A percentile compares a stretch with the other conserved stretches of the same genome.
Evolutionary conservation across 2,113 vertebrate genomes (phyloP).

Genomic region (Puntigrus tetrazona): DNA sequence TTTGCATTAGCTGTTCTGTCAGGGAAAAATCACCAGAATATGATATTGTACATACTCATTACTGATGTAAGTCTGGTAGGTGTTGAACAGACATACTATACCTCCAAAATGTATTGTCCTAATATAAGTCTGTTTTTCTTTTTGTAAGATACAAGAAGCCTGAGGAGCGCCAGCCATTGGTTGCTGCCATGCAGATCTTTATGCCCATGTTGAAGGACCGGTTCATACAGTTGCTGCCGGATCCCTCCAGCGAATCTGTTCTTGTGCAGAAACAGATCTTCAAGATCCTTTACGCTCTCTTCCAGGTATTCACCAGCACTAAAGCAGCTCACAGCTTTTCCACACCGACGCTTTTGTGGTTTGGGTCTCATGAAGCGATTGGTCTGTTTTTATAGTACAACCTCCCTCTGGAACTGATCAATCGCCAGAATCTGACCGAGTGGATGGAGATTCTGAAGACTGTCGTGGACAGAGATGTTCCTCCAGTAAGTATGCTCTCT

Average conservation of each 20-base stretch:
- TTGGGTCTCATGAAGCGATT: not conserved
- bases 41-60: too few relatives aligned
- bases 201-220: constrained; percentile 95
- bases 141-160: constrained; percentile 93
- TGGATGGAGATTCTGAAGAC: constrained; percentile 99
- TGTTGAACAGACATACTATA: too few relatives aligned
- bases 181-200: constrained; percentile 98
- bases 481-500: constrained; percentile 80
- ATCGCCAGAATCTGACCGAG: constrained; percentile 94
- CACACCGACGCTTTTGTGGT: not conserved
- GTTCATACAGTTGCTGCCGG: constrained; percentile 91
- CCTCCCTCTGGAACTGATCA: constrained; percentile 95
- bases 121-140: not conserved
- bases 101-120: not conserved
- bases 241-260: constrained; percentile 93
- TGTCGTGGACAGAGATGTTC: constrained; percentile 94
- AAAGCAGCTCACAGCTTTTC: not conserved
- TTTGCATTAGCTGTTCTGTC: too few relatives aligned
- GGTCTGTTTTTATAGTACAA: constrained; percentile 81
- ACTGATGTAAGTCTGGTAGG: too few relatives aligned
- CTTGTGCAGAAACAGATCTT: constrained; percentile 99
- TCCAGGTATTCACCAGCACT: constrained; percentile 82
- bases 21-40: too few relatives aligned
- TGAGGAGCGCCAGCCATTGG: constrained; percentile 91
- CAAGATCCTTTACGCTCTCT: constrained; percentile 98